Conservation (phyloP, 2,888 invertebrate genomes). For the Ormia ochracea region DNA sequence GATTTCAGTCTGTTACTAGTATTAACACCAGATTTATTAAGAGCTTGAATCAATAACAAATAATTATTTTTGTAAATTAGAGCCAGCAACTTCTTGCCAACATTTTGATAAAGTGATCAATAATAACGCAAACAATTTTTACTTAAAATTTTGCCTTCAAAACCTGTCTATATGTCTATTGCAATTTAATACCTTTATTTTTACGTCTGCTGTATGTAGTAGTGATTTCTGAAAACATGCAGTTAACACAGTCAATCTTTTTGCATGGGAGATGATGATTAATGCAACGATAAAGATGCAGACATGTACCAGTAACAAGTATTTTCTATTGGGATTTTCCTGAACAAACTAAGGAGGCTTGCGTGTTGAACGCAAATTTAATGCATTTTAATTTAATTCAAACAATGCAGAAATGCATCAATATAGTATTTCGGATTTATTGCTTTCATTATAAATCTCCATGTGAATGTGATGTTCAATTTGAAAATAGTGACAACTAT, state of each 20-base stretch:
- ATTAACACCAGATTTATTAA: neutral
- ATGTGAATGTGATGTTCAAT: slow-evolving; percentile 35
- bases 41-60: neutral
- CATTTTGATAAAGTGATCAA: slow-evolving; percentile 35
- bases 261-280: slow-evolving; percentile 21
- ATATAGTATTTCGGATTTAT: slow-evolving; percentile 22
- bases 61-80: slow-evolving; percentile 4
- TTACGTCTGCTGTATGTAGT: slow-evolving; percentile 28
- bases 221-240: slow-evolving; percentile 11
- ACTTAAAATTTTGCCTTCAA: neutral
- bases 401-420: slow-evolving; percentile 46
- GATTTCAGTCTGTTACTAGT: slow-evolving; percentile 4
- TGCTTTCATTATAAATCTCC: slow-evolving; percentile 21
- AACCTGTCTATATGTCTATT: slow-evolving; percentile 3
- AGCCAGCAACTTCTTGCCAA: slow-evolving; percentile 3
- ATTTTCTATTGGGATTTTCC: slow-evolving; percentile 23
- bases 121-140: neutral
- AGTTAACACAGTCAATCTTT: slow-evolving; percentile 13
- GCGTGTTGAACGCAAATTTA: slow-evolving; percentile 59
- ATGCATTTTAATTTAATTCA: slow-evolving; percentile 43
- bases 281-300: slow-evolving; percentile 18
- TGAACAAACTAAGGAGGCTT: slow-evolving; percentile 30
- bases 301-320: slow-evolving; percentile 13
- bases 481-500: slow-evolving; percentile 56
- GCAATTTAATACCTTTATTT: slow-evolving; percentile 33